These are phyloP conservation scores for Dromius quadrimaculatus DNA, from an alignment of 2,888 invertebrate genomes.

Conservation along the genomic window DNA sequence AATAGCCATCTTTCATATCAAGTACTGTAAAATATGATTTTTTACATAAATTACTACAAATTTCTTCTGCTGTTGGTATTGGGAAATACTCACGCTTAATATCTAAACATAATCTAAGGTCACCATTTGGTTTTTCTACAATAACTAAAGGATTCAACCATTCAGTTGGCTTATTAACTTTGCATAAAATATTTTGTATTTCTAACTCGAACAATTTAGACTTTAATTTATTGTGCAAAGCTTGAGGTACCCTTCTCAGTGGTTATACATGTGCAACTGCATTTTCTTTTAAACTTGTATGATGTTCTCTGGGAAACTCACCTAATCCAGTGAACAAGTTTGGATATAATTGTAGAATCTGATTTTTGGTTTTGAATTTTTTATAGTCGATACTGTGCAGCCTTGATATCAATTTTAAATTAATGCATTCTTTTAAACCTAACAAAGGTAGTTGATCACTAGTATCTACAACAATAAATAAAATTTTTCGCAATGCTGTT, in stretches of 20 bases:
- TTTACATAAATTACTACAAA: neutral
- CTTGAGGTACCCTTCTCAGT: neutral
- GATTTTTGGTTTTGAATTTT: slow-evolving; percentile 39
- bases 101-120: neutral
- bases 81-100: neutral
- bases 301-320: slow-evolving; percentile 46
- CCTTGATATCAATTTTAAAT: neutral
- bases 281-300: slow-evolving; percentile 16
- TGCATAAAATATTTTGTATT: slow-evolving; percentile 45
- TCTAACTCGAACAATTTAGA: neutral
- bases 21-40: neutral
- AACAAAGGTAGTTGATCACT: neutral
- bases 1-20: slow-evolving; percentile 7
- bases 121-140: neutral
- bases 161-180: slow-evolving; percentile 38
- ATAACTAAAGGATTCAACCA: neutral
- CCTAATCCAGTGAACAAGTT: too few species aligned
- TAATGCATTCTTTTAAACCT: neutral
- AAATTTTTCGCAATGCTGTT: neutral
- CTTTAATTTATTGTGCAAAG: too few species aligned
- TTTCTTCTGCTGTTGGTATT: neutral
- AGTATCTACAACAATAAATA: neutral
- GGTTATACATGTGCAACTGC: neutral
- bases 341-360: slow-evolving; percentile 51
- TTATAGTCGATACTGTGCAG: neutral